phyloP scores from a whole-genome alignment of 2,113 vertebrate genomes.

The Neopipo cinnamomea region DNA sequence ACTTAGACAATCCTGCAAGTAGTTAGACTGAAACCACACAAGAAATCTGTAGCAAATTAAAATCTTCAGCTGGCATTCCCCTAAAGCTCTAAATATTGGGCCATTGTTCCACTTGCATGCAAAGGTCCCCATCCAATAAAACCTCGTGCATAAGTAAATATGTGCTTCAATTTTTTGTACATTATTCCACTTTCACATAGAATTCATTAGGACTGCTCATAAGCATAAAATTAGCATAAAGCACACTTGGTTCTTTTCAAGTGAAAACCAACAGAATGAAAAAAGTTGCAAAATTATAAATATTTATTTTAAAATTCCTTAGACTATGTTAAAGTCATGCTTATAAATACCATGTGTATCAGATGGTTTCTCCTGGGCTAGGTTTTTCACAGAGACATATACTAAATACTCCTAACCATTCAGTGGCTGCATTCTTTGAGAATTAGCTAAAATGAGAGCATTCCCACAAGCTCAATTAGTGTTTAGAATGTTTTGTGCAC shows the following conservation, averaged over 20 bases:
- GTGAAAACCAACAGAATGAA: neutral
- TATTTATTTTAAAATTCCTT: neutral
- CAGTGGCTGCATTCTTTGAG: neutral
- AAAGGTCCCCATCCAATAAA: neutral
- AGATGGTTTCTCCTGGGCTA: neutral
- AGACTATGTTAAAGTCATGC: neutral
- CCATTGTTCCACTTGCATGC: neutral
- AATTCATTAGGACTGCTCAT: neutral
- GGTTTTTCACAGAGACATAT: neutral
- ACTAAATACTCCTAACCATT: neutral
- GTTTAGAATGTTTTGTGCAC: neutral
- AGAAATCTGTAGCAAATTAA: neutral
- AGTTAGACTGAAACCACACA: neutral
- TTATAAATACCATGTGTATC: neutral
- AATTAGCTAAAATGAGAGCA: neutral
- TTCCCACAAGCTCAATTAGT: neutral
- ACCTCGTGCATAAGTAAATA: neutral
- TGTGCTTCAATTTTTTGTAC: neutral
- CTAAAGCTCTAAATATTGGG: neutral
- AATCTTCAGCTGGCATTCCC: neutral
- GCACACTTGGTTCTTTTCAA: neutral
- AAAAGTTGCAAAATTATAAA: neutral
- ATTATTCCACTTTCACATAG: neutral
- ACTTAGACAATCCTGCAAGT: neutral
- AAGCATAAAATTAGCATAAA: neutral